Percentiles rank a stretch among this genome's conserved stretches.
Evolutionary conservation across 2,113 vertebrate species (phyloP).

Genomic region (Oplegnathus fasciatus): DNA sequence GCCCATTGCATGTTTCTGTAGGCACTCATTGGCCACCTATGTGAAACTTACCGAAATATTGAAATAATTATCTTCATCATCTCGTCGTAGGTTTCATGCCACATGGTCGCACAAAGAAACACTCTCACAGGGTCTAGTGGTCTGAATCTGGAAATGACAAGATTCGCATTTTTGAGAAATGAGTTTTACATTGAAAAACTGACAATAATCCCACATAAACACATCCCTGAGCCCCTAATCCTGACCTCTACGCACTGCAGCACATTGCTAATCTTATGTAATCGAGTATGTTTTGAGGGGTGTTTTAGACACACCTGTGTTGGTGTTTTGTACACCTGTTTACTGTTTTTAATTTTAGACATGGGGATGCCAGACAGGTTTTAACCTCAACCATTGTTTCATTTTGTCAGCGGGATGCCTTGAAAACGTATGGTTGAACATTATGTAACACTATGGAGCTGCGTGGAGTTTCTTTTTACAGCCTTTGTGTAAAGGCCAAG

Average conservation of each 20-base stretch:
- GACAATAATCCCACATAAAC: background rate
- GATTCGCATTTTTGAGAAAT: background rate
- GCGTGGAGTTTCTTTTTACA: background rate
- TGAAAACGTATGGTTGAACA: background rate
- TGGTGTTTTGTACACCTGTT: background rate
- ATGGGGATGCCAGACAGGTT: background rate
- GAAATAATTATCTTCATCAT: slow-evolving; percentile 83
- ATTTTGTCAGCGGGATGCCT: background rate
- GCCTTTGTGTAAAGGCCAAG: background rate
- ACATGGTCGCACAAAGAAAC: slow-evolving; percentile 83
- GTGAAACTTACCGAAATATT: slow-evolving; percentile 77
- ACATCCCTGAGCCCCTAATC: background rate
- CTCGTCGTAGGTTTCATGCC: slow-evolving; percentile 81
- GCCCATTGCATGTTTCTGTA: background rate
- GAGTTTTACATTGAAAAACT: background rate
- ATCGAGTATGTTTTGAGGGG: too few relatives aligned
- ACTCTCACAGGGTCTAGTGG: slow-evolving; percentile 43
- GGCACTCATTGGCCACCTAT: background rate
- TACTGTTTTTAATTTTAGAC: too few relatives aligned
- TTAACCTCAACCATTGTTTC: too few relatives aligned
- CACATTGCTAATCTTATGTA: background rate
- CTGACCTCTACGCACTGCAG: background rate
- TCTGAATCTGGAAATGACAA: slow-evolving; percentile 8
- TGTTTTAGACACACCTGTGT: background rate
- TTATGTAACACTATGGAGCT: too few relatives aligned